phyloP scores from a whole-genome alignment of 2,797 vertebrate species.

The Eupleurogrammus muticus region DNA sequence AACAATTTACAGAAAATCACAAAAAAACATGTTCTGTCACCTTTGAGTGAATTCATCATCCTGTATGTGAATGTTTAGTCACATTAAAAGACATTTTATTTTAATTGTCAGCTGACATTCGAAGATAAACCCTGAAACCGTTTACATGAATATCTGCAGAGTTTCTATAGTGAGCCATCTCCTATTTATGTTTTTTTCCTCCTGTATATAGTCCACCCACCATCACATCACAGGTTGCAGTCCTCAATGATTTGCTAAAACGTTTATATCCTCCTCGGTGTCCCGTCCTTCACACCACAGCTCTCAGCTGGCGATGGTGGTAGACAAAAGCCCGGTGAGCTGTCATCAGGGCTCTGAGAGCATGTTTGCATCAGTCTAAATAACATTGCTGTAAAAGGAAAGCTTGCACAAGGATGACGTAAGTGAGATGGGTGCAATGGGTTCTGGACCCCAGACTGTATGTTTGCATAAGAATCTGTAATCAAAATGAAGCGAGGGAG shows the following conservation, averaged over 20 bases:
- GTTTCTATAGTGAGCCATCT: too few relatives aligned
- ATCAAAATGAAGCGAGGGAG: not conserved
- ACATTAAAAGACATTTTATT: not conserved
- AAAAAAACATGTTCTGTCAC: too few relatives aligned
- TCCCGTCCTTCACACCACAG: conserved; percentile 27
- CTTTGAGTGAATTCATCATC: too few relatives aligned
- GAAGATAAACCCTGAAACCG: not conserved
- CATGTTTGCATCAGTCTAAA: conserved; percentile 11
- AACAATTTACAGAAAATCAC: too few relatives aligned
- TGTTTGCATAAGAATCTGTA: conserved; percentile 8
- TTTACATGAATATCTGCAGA: not conserved
- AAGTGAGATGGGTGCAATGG: not conserved
- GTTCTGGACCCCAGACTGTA: not conserved
- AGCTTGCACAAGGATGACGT: not conserved
- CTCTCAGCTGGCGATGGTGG: conserved; percentile 23
- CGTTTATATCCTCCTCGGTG: conserved; percentile 26
- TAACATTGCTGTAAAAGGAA: conserved; percentile 2
- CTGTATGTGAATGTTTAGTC: not conserved
- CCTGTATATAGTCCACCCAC: not conserved
- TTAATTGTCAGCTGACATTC: not conserved
- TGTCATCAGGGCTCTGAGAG: conserved; percentile 33
- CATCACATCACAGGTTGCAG: conserved; percentile 22
- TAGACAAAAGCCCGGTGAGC: conserved; percentile 9
- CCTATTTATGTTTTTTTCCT: not conserved
- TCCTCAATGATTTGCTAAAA: conserved; percentile 25